Base-by-base conservation (phyloP, 2,888 invertebrate species). In the Theodoxus fluviatilis region DNA sequence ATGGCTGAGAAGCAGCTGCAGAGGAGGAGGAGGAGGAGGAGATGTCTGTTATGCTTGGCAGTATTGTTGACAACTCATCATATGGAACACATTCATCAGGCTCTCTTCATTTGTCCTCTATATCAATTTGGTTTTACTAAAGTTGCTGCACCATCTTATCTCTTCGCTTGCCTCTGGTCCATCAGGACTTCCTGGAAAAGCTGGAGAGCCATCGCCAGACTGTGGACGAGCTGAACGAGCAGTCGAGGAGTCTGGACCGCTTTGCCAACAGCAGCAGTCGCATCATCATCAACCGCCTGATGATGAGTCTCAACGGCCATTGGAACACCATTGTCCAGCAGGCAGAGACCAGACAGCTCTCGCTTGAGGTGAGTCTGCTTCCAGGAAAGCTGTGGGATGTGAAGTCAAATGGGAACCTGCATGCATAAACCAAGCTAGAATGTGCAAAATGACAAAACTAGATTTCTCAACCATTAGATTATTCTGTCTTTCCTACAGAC, bases 181-280 rank as follows among this genome's bases (percentile, higher is more conserved):
- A 15, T 37, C 71, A 83, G 83, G 75, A 78, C 57, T 81, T 80
- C 65, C 72, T 79, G n/a, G 74, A 76, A 43, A 75, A 77, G 66
- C 66, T 84, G n/a, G 89, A 95, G 93, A 52, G 65, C 4, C 93
- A 95, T 83, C 93, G 94, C 87, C 90, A 91, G 83, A 93, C 94
- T 85, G 89, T 95, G 80, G 93, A 94, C 85, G 90, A 93, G 65
- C 89, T 95, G 80, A 92, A 93, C 87, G 93, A 95, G 88, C 92
- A 93, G 76, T 93, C 93, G 33, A 91, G 91, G 75, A 93, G 93
- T 78, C 90, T 94, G 52, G 88, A 89, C 72, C 88, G 88, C 70
- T 91, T 92, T 78, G 93, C 94, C 0, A 92, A 93, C 84, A 90
- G 91, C 7, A 90, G 73, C 57, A 81, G 81, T 70, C 76, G 78